Conservation (phyloP, 2,113 vertebrate species). For the Aramus guarauna region DNA sequence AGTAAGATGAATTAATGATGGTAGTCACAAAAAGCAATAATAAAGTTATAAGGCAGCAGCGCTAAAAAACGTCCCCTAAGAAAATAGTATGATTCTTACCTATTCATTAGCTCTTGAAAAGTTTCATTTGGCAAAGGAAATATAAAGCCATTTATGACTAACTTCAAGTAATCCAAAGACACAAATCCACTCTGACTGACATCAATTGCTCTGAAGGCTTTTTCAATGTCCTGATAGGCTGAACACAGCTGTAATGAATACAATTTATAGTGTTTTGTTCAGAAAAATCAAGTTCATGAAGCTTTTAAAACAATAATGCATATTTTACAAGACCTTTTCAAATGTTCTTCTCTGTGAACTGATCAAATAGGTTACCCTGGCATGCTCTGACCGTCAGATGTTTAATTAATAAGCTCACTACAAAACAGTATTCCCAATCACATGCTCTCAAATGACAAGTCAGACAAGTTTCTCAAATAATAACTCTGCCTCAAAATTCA, state of each 20-base stretch:
- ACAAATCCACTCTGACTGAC: constrained; percentile 66
- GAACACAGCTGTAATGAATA: constrained; percentile 44
- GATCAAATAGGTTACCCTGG: constrained; percentile 66
- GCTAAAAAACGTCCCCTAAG: not conserved
- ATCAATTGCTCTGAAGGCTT: constrained; percentile 74
- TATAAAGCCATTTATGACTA: constrained; percentile 75
- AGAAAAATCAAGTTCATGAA: not conserved
- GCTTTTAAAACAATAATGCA: not conserved
- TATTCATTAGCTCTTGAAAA: constrained; percentile 79
- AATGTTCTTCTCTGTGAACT: not conserved
- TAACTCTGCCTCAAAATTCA: constrained; percentile 13
- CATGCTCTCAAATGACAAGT: constrained; percentile 18
- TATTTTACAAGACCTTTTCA: constrained; percentile 38
- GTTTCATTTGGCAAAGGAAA: constrained; percentile 70
- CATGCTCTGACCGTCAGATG: constrained; percentile 51
- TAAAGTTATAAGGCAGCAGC: constrained; percentile 1
- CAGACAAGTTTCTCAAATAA: constrained; percentile 35
- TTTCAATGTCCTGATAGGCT: constrained; percentile 53
- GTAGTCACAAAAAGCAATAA: constrained; percentile 1
- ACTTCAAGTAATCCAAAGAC: constrained; percentile 75
- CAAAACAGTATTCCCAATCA: not conserved
- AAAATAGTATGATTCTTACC: constrained; percentile 68
- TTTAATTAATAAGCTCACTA: constrained; percentile 69
- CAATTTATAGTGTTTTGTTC: constrained; percentile 19
- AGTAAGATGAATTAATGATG: constrained; percentile 17